These are phyloP conservation scores for Malaclemys terrapin DNA, from an alignment of 2,113 vertebrate genomes.

Conservation along the genomic window DNA sequence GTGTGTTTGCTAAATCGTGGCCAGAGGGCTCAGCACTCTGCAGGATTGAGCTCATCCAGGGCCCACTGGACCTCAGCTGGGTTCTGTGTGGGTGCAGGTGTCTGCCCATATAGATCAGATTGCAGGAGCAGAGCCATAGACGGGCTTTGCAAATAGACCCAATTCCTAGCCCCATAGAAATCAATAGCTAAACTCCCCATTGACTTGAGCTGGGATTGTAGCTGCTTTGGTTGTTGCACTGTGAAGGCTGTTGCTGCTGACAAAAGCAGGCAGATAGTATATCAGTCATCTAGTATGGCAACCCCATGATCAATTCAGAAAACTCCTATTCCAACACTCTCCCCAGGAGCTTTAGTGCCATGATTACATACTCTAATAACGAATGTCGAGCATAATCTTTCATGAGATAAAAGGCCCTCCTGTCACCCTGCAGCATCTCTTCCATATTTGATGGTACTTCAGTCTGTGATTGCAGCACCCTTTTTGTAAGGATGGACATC, in stretches of 20 bases:
- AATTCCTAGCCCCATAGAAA: background rate
- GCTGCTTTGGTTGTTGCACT: background rate
- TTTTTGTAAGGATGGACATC: background rate
- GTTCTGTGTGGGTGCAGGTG: background rate
- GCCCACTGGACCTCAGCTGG: fast-evolving
- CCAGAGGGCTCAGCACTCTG: background rate
- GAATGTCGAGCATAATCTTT: fast-evolving
- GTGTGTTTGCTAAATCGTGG: background rate
- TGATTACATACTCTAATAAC: background rate
- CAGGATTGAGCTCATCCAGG: background rate
- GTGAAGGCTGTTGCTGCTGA: background rate
- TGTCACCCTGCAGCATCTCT: background rate
- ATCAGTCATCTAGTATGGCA: background rate
- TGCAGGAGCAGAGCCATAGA: fast-evolving
- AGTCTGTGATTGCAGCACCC: background rate
- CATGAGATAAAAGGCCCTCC: fast-evolving
- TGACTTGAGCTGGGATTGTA: background rate
- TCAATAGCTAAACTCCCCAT: background rate
- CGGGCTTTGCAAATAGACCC: background rate
- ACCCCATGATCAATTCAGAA: background rate
- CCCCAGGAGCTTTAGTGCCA: background rate
- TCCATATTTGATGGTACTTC: background rate
- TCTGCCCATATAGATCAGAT: fast-evolving
- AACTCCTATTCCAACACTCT: background rate
- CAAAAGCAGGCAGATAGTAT: background rate